Conservation (phyloP, 2,888 invertebrate genomes). For the Trichopoda pennipes region DNA sequence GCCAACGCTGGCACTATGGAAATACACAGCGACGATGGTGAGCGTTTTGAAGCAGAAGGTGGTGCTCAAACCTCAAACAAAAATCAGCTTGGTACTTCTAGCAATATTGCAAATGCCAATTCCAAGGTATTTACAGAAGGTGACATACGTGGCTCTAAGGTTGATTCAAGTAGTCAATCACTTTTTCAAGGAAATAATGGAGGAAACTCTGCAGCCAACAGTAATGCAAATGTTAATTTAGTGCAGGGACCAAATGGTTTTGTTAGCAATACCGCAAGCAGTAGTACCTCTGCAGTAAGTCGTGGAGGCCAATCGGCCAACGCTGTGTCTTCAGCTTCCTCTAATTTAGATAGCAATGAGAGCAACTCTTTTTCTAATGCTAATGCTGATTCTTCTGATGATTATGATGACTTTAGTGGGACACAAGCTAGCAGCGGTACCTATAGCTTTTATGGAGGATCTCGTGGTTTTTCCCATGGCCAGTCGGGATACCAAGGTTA, state of each 20-base stretch:
- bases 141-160: slow-evolving; percentile 71
- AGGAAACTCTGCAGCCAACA: slow-evolving; percentile 72
- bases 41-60: slow-evolving; percentile 74
- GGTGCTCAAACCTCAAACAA: slow-evolving; percentile 75
- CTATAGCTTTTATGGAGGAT: slow-evolving; percentile 67
- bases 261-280: slow-evolving; percentile 75
- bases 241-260: slow-evolving; percentile 74
- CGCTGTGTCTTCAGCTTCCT: slow-evolving; percentile 72
- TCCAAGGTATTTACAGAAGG: slow-evolving; percentile 72
- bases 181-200: slow-evolving; percentile 75
- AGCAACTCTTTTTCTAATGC: slow-evolving; percentile 56
- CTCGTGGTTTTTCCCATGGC: slow-evolving; percentile 37
- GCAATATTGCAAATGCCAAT: slow-evolving; percentile 77
- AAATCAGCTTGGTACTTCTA: slow-evolving; percentile 73
- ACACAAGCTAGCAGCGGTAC: slow-evolving; percentile 69
- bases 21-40: slow-evolving; percentile 68
- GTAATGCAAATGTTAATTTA: slow-evolving; percentile 74
- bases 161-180: slow-evolving; percentile 77
- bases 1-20: slow-evolving; percentile 77
- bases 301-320: slow-evolving; percentile 73
- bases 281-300: slow-evolving; percentile 74
- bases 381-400: slow-evolving; percentile 41
- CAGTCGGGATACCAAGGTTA: slow-evolving; percentile 54
- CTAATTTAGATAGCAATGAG: slow-evolving; percentile 24
- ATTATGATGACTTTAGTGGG: slow-evolving; percentile 57